Evolutionary conservation across 2,888 invertebrate genomes (phyloP).

Genomic region (Allolobophora icterica): DNA sequence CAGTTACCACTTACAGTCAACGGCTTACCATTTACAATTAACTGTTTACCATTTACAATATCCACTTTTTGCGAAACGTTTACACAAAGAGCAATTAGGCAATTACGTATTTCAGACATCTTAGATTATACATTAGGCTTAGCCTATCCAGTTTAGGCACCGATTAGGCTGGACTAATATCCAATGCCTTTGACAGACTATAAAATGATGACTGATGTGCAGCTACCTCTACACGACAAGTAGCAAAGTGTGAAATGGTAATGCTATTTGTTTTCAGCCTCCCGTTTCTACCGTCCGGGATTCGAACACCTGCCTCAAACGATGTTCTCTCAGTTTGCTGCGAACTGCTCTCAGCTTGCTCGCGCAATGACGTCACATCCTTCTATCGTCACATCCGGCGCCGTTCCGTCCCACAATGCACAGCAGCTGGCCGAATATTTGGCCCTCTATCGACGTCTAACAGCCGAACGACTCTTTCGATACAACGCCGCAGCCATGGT

Average conservation of each 20-base stretch:
- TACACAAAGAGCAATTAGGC: not conserved
- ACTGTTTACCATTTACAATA: not conserved
- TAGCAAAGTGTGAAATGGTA: not conserved
- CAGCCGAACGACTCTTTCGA: not conserved
- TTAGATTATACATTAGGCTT: not conserved
- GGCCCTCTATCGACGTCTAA: not conserved
- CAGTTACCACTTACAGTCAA: not conserved
- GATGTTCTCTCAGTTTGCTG: not conserved
- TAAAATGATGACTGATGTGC: not conserved
- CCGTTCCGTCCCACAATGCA: not conserved
- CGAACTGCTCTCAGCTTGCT: not conserved
- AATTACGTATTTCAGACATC: not conserved
- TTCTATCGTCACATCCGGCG: not conserved
- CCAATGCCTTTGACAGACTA: not conserved
- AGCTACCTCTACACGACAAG: not conserved
- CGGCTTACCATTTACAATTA: no score
- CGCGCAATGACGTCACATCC: constrained; percentile 18
- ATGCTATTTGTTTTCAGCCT: not conserved
- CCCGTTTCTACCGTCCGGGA: not conserved
- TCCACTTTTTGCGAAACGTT: not conserved
- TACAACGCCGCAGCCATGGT: not conserved
- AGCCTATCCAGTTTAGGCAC: not conserved
- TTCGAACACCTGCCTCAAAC: not conserved
- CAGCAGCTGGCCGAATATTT: not conserved
- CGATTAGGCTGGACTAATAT: not conserved